These are phyloP conservation scores for Nineta flava DNA, from an alignment of 2,888 invertebrate genomes.

Conservation along the genomic window DNA sequence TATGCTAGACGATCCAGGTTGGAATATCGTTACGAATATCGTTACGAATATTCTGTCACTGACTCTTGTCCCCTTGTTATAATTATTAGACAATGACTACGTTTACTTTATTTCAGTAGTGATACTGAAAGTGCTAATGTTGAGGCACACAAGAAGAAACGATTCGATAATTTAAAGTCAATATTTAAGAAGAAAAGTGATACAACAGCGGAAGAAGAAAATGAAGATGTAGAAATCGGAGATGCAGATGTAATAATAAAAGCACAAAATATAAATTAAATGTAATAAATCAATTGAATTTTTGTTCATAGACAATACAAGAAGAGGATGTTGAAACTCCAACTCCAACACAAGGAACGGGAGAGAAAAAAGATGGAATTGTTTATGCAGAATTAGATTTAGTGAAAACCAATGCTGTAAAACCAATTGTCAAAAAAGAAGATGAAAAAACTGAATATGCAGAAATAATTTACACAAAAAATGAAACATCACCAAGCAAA, in stretches of 20 bases:
- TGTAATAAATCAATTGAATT: neutral
- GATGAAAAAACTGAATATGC: constrained; percentile 63
- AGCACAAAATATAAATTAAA: neutral
- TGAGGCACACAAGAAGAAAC: constrained; percentile 17
- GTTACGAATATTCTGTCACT: too few relatives aligned
- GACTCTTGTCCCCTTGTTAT: too few relatives aligned
- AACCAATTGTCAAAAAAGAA: constrained; percentile 28
- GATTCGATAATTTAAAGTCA: constrained; percentile 12
- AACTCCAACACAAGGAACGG: constrained; percentile 7
- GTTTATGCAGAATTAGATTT: constrained; percentile 61
- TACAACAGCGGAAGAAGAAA: constrained; percentile 11
- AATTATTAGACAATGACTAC: too few relatives aligned
- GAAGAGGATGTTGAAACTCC: neutral
- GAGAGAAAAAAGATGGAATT: constrained; percentile 30
- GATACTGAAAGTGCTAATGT: constrained; percentile 51
- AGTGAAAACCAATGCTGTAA: constrained; percentile 27
- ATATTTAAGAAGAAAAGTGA: constrained; percentile 20
- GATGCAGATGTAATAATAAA: neutral
- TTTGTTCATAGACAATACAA: neutral
- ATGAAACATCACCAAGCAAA: constrained; percentile 20
- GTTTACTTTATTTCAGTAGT: constrained; percentile 31
- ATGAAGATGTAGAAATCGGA: constrained; percentile 7
- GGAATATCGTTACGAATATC: too few relatives aligned
- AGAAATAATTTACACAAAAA: constrained; percentile 60
- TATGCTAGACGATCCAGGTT: too few relatives aligned